Evolutionary conservation across 2,888 invertebrate genomes (phyloP).

Genomic region (Muschampia plurimacula): DNA sequence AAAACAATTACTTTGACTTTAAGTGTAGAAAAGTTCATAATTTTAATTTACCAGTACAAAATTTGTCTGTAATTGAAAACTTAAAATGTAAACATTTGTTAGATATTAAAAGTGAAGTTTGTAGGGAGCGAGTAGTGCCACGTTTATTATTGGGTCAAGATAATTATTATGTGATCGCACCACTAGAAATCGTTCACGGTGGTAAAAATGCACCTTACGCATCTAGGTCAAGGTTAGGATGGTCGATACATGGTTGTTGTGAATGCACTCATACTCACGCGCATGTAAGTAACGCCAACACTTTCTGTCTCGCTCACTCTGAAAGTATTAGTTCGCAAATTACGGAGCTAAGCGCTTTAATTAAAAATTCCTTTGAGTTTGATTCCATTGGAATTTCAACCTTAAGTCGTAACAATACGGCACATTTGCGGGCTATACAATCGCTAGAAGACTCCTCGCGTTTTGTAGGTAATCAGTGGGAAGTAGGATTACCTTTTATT

Average conservation of each 20-base stretch:
- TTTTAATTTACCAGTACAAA: background rate
- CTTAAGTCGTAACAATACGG: constrained; percentile 14
- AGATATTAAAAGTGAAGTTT: constrained; percentile 1
- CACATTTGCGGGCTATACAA: background rate
- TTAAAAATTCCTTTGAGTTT: background rate
- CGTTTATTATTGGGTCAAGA: background rate
- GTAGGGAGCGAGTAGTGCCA: background rate
- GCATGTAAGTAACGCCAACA: background rate
- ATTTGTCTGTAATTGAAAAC: constrained; percentile 1
- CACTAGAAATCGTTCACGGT: background rate
- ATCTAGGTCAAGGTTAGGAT: background rate
- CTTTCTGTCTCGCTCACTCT: background rate
- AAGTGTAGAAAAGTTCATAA: background rate
- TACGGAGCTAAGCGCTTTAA: background rate
- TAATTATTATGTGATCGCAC: constrained; percentile 1
- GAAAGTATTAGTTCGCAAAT: background rate
- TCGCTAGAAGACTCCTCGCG: background rate
- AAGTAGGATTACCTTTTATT: constrained; percentile 5
- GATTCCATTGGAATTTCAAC: constrained; percentile 33
- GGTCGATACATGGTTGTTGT: constrained; percentile 7
- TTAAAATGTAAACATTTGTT: constrained; percentile 1
- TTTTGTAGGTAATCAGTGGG: background rate
- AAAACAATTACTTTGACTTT: background rate
- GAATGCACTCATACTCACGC: background rate
- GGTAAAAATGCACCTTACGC: background rate